These are phyloP conservation scores for Astreopora myriophthalma DNA, from an alignment of 64 coral and sea anemone species.

Conservation along the genomic window DNA sequence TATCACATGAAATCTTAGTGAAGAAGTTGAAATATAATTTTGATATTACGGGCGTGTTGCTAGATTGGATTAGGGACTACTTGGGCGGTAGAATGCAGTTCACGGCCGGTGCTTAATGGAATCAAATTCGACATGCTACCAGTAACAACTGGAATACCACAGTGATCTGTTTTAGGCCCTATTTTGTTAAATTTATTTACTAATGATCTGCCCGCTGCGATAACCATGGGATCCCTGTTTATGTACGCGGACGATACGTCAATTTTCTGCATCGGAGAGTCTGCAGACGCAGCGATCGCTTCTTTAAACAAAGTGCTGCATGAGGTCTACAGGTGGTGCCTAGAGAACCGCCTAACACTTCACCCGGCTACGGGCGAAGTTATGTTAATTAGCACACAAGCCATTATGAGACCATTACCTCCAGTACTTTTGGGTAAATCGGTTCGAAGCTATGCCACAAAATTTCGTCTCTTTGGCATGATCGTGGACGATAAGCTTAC, in stretches of 20 bases:
- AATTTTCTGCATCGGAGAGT: too few relatives aligned
- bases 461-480: neutral
- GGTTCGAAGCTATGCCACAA: neutral
- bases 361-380: neutral
- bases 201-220: neutral
- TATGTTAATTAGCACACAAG: neutral
- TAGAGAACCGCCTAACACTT: too few relatives aligned
- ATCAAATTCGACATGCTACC: neutral
- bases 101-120: too few relatives aligned
- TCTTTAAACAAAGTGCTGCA: neutral
- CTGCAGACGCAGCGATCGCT: too few relatives aligned
- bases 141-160: neutral
- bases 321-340: neutral
- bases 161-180: too few relatives aligned
- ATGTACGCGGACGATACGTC: too few relatives aligned
- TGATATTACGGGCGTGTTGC: neutral
- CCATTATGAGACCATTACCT: neutral
- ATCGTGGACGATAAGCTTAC: too few relatives aligned
- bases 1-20: slow-evolving; percentile 1
- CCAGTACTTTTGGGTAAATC: neutral
- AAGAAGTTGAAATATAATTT: neutral
- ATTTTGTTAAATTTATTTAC: too few relatives aligned
- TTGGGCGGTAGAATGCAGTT: neutral
- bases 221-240: too few relatives aligned
- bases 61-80: slow-evolving; percentile 15